Base-by-base conservation (phyloP, 2,113 vertebrate species). In the Microtus pennsylvanicus region DNA sequence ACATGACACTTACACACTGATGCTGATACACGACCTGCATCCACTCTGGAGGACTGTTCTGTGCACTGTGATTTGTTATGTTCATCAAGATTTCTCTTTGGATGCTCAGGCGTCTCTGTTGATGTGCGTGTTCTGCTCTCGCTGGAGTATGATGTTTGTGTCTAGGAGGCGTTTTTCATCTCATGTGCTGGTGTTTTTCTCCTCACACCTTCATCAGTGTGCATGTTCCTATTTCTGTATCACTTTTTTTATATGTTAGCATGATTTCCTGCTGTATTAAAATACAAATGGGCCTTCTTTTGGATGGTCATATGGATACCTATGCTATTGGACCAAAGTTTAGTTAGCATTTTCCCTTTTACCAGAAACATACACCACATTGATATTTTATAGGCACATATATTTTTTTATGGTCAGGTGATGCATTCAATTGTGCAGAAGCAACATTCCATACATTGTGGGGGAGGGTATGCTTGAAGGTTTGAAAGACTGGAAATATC, bases 401-500 rank as follows among this genome's bases (percentile, higher is more conserved):
- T 24, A 33, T 24, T 91, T 14, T 14, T 63, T 38, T 74, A 89
- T 78, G 2, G 2, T 47, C 38, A 47, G 13, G 22, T 35, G 75
- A 14, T 52, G 55, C 0, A 16, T 1, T 4, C 7, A 10, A 16
- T 61, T 1, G 17, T 3, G 3, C 7, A 55, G 33, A 92, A 91
- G 26, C 19, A 13, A 47, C 42, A 45, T 24, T 77, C 21, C 45
- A 55, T 58, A 30, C 8, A 26, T 50, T 21, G 22, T 22, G 28
- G 50, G 45, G 78, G 4, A 58, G 55, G 55, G 55, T 58, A 58
- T 52, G 21, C 83, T 80, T 85, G 0, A 30, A 45, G 7, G 6
- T 93, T 70, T 67, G 52, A 67, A 55, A 92, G 50, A 61, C n/a
- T 94, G 26, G 24, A 96, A 55, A 88, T 87, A 61, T 72, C 12